Evolutionary conservation across 2,113 vertebrate species (phyloP).

Genomic region (Nipponia nippon): DNA sequence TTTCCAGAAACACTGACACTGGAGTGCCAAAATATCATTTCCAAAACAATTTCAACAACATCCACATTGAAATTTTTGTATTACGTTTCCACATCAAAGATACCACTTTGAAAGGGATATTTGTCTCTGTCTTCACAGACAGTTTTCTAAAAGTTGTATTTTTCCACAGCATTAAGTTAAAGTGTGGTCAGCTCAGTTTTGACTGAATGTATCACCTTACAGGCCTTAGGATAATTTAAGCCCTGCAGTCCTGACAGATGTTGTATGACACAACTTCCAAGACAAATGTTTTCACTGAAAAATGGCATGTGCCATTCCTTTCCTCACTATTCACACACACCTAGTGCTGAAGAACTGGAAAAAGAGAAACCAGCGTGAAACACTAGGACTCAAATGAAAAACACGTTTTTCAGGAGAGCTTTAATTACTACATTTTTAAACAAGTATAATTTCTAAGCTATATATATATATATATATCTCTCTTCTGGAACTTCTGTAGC

Average conservation of each 20-base stretch:
- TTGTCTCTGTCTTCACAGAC: not conserved
- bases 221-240: not conserved
- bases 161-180: not conserved
- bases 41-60: not conserved
- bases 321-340: not conserved
- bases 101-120: not conserved
- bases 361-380: not conserved
- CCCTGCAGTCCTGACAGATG: not conserved
- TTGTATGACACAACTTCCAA: not conserved
- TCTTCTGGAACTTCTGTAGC: not conserved
- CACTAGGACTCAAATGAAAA: not conserved
- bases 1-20: not conserved
- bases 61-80: not conserved
- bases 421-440: not conserved
- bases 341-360: not conserved
- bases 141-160: not conserved
- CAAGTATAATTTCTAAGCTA: not conserved
- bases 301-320: not conserved
- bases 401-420: not conserved
- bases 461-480: not conserved
- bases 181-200: not conserved
- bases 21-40: not conserved
- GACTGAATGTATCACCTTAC: not conserved
- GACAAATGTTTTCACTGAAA: slow-evolving; percentile 1
- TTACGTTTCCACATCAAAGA: not conserved